Percentiles rank a stretch among this genome's conserved stretches.
These are phyloP conservation scores for Catagonus wagneri DNA, from an alignment of 2,113 vertebrate genomes.

Conservation along the genomic window DNA sequence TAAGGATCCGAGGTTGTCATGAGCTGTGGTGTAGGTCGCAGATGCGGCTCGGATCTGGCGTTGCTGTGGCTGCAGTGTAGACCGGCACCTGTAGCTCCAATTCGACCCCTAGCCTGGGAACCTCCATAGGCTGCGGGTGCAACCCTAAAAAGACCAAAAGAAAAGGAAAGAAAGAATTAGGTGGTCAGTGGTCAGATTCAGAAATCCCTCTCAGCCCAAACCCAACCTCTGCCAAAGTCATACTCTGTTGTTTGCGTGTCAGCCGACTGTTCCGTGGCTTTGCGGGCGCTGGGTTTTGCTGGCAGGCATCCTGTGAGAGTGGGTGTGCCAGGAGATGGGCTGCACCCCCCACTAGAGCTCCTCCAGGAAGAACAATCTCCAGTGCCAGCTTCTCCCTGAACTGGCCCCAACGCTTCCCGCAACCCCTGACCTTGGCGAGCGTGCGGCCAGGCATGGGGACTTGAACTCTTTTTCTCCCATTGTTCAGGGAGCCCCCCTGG, in stretches of 20 bases:
- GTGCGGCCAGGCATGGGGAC: not conserved
- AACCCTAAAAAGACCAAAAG: too few relatives aligned
- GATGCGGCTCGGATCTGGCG: too few relatives aligned
- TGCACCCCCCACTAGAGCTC: not conserved
- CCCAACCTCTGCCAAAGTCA: not conserved
- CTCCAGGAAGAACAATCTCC: not conserved
- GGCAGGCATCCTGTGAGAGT: not conserved
- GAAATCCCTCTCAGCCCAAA: not conserved
- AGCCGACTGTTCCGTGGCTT: not conserved
- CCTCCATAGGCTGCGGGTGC: too few relatives aligned
- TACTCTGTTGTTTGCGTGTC: not conserved
- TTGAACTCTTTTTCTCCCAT: not conserved
- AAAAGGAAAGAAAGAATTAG: too few relatives aligned
- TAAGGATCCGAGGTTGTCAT: too few relatives aligned
- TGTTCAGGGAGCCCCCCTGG: not conserved
- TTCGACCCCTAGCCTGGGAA: too few relatives aligned
- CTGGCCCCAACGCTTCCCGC: not conserved
- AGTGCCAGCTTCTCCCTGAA: not conserved
- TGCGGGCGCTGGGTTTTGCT: not conserved
- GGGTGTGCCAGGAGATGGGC: not conserved
- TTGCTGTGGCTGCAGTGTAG: too few relatives aligned
- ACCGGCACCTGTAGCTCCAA: too few relatives aligned
- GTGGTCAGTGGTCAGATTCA: not conserved
- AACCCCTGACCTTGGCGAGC: not conserved
- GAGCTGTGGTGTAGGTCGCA: too few relatives aligned